Conservation (phyloP, 2,113 vertebrate genomes). For the Stomatorhinus ivindoensis region DNA sequence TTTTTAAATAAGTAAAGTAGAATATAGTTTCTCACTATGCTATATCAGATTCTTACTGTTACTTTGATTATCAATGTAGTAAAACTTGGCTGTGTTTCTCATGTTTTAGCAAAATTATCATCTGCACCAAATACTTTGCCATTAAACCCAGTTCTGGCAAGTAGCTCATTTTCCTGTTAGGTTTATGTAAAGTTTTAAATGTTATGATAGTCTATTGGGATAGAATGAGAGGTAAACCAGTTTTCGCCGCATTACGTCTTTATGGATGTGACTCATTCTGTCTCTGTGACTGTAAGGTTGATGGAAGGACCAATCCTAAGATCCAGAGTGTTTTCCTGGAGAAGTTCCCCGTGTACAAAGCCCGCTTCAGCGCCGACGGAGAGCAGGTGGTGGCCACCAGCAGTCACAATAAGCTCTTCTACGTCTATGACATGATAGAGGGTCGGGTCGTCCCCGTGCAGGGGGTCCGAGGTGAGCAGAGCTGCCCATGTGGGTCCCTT, state of each 20-base stretch:
- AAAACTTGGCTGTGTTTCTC: background rate
- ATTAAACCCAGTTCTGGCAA: background rate
- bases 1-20: background rate
- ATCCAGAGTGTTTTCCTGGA: constrained; percentile 92
- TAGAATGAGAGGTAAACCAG: background rate
- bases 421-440: constrained; percentile 91
- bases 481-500: background rate
- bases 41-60: background rate
- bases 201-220: background rate
- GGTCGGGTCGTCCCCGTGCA: constrained; percentile 72
- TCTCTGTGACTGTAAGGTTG: constrained; percentile 63
- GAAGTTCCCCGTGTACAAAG: constrained; percentile 76
- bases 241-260: background rate
- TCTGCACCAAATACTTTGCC: background rate
- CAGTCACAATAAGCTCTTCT: constrained; percentile 75
- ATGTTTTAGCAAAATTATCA: background rate
- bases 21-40: background rate
- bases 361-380: constrained; percentile 75
- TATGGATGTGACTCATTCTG: background rate
- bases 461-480: constrained; percentile 71
- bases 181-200: background rate
- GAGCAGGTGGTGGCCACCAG: constrained; percentile 82
- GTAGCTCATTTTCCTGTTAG: background rate
- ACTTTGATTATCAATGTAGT: background rate
- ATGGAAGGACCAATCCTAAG: constrained; percentile 82